Evolutionary conservation across 1,140 invertebrate genomes (phyloP).

Genomic region (Archivesica marissinica): DNA sequence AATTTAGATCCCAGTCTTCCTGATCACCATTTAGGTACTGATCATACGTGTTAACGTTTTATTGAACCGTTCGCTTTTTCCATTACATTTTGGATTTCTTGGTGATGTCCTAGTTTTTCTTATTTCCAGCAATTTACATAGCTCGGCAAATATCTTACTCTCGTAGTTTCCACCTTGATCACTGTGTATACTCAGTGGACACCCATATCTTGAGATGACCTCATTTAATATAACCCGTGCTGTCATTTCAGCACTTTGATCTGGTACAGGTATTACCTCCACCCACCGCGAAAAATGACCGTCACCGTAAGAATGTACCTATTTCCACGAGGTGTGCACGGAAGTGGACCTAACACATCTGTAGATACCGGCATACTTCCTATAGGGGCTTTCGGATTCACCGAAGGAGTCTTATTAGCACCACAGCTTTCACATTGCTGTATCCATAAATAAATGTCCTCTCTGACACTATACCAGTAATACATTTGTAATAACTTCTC

Average conservation of each 20-base stretch:
- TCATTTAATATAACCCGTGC: background rate
- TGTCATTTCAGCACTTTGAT: background rate
- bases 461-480: background rate
- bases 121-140: constrained; percentile 37
- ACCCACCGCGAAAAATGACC: background rate
- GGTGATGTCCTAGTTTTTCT: background rate
- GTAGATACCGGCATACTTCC: background rate
- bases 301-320: background rate
- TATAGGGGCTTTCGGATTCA: background rate
- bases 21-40: constrained; percentile 49
- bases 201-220: background rate
- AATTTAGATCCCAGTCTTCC: constrained; percentile 62
- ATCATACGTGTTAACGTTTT: constrained; percentile 58
- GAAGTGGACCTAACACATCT: background rate
- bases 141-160: constrained; percentile 25
- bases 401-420: background rate
- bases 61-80: constrained; percentile 70
- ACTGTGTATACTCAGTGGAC: constrained; percentile 2
- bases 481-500: background rate
- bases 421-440: background rate
- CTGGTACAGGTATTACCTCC: constrained; percentile 1
- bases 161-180: constrained; percentile 57
- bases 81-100: constrained; percentile 60
- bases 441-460: background rate
- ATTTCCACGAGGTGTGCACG: background rate